A percentile compares a stretch with the other conserved stretches of the same genome.
Evolutionary conservation across 2,797 vertebrate genomes (phyloP).

Genomic region (Astyanax mexicanus): DNA sequence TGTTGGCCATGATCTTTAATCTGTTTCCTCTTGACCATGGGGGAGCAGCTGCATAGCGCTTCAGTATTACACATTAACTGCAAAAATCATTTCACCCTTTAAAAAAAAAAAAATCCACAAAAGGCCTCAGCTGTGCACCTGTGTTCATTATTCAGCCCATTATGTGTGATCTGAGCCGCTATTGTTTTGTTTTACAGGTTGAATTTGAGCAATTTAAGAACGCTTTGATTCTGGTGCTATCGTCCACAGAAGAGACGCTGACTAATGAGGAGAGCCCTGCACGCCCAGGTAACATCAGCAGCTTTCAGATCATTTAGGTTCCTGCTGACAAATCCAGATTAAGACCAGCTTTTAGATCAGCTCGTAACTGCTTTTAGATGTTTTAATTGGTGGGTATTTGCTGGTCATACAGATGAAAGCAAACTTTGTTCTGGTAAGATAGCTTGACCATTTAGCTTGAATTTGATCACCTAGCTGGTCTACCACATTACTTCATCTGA

Average conservation of each 20-base stretch:
- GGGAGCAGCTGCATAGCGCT: constrained; percentile 13
- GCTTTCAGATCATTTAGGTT: not conserved
- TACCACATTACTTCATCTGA: too few species aligned
- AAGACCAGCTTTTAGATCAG: too few species aligned
- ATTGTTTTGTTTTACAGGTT: constrained; percentile 78
- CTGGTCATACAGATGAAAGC: too few species aligned
- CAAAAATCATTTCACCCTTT: constrained; percentile 9
- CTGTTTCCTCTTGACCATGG: constrained; percentile 17
- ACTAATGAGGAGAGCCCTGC: constrained; percentile 77
- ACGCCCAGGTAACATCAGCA: constrained; percentile 81
- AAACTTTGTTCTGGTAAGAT: too few species aligned
- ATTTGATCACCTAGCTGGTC: too few species aligned
- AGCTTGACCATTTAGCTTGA: too few species aligned
- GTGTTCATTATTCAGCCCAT: not conserved
- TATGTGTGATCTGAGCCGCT: not conserved
- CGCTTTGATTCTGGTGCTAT: constrained; percentile 91
- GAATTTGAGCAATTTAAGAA: constrained; percentile 95
- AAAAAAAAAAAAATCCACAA: not conserved
- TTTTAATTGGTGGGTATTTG: too few species aligned
- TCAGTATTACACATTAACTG: constrained; percentile 24
- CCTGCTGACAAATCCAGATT: too few species aligned
- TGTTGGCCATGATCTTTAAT: constrained; percentile 35
- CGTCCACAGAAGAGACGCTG: constrained; percentile 72
- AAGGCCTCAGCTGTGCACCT: constrained; percentile 25
- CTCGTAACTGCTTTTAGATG: too few species aligned